phyloP scores from a whole-genome alignment of 2,113 vertebrate genomes.

The Epinephelus fuscoguttatus region DNA sequence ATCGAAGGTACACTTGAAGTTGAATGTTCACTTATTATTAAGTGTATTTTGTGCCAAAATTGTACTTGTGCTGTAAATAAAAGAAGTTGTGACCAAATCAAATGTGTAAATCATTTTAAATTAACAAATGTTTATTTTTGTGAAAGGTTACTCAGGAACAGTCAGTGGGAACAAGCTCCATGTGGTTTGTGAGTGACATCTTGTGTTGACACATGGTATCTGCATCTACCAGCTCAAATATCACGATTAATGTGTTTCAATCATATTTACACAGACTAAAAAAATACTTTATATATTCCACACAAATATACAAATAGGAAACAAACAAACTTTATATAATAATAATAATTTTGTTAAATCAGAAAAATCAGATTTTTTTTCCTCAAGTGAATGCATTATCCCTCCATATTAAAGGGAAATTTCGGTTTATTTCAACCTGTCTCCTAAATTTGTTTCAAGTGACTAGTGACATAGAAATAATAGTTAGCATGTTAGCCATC shows the following conservation, averaged over 20 bases:
- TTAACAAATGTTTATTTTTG: slow-evolving; percentile 37
- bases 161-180: neutral
- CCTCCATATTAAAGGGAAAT: neutral
- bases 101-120: slow-evolving; percentile 23
- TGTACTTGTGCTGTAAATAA: slow-evolving; percentile 55
- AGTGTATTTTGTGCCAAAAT: slow-evolving; percentile 56
- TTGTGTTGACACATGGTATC: slow-evolving; percentile 22
- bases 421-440: no score
- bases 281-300: neutral
- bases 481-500: no score
- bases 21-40: slow-evolving; percentile 54
- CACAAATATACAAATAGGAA: neutral
- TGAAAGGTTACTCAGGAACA: neutral
- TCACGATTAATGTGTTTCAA: neutral
- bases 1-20: slow-evolving; percentile 44
- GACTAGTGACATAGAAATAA: no score
- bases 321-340: neutral
- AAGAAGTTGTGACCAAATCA: slow-evolving; percentile 52
- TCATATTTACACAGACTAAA: neutral
- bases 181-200: slow-evolving; percentile 30
- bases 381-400: no score
- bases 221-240: neutral
- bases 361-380: no score
- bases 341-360: no score
- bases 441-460: no score